Conservation (phyloP, 2,888 invertebrate species). For the Ornithoptera alexandrae region DNA sequence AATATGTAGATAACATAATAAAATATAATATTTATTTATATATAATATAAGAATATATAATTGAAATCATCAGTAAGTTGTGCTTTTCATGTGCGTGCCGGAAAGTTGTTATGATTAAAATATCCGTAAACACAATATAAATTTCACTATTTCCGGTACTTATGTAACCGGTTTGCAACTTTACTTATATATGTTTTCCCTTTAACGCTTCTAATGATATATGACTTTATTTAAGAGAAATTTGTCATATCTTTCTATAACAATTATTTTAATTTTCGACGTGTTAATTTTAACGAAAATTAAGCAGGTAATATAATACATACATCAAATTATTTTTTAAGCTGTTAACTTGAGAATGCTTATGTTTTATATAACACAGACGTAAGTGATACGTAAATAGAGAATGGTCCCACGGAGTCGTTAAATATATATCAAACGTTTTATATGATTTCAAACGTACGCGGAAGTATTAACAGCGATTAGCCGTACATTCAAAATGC, state of each 20-base stretch:
- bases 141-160: slow-evolving; percentile 2
- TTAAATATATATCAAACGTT: slow-evolving; percentile 23
- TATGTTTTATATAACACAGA: slow-evolving; percentile 5
- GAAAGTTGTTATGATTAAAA: slow-evolving; percentile 7
- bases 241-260: too few relatives aligned
- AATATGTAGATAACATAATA: too few relatives aligned
- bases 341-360: neutral
- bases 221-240: too few relatives aligned
- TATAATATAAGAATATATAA: neutral
- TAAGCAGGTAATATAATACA: too few relatives aligned
- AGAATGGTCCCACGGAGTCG: slow-evolving; percentile 4
- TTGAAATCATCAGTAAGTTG: neutral
- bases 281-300: too few relatives aligned
- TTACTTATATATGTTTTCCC: neutral
- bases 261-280: too few relatives aligned
- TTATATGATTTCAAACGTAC: slow-evolving; percentile 5
- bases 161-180: slow-evolving; percentile 6
- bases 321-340: neutral
- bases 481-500: neutral
- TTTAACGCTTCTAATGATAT: neutral
- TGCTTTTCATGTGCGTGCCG: slow-evolving; percentile 13
- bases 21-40: neutral
- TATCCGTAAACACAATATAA: neutral
- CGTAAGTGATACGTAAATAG: slow-evolving; percentile 10
- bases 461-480: slow-evolving; percentile 4